Conservation (phyloP, 2,797 vertebrate genomes). For the Trichosurus vulpecula region DNA sequence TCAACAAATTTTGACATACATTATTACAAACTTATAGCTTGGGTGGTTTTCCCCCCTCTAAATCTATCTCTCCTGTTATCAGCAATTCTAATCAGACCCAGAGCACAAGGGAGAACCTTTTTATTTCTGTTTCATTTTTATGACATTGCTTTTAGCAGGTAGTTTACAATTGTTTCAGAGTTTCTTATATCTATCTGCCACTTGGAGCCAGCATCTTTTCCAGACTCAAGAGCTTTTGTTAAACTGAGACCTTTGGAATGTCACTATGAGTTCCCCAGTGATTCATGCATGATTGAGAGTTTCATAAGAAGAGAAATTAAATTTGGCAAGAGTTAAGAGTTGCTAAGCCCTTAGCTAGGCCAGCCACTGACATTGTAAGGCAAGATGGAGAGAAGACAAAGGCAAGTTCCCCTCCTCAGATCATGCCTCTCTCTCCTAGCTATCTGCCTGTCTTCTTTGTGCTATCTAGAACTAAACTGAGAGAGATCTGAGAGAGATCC, state of each 20-base stretch:
- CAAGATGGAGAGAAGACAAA: not conserved
- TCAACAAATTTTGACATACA: not conserved
- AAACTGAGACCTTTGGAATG: slow-evolving; percentile 68
- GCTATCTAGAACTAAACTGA: not conserved
- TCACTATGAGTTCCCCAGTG: slow-evolving; percentile 57
- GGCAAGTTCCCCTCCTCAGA: not conserved
- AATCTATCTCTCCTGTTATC: slow-evolving; percentile 52
- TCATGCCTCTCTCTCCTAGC: not conserved
- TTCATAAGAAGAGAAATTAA: slow-evolving; percentile 49
- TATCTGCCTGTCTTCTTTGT: not conserved
- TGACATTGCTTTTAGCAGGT: slow-evolving; percentile 61
- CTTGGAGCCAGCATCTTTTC: slow-evolving; percentile 66
- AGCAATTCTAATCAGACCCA: slow-evolving; percentile 59
- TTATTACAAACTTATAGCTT: slow-evolving; percentile 20
- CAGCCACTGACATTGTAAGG: not conserved
- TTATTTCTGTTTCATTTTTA: slow-evolving; percentile 72
- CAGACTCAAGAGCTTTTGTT: slow-evolving; percentile 52
- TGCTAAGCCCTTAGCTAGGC: not conserved
- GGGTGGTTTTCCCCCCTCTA: slow-evolving; percentile 3
- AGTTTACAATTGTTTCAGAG: slow-evolving; percentile 64
- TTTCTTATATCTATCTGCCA: slow-evolving; percentile 62
- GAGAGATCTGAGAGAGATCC: not conserved
- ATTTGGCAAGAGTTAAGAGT: slow-evolving; percentile 8
- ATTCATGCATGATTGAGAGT: slow-evolving; percentile 9
- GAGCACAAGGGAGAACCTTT: slow-evolving; percentile 55